A percentile compares a stretch with the other conserved stretches of the same genome.
phyloP scores from a whole-genome alignment of 2,797 vertebrate species.

The Melanotaenia boesemani region DNA sequence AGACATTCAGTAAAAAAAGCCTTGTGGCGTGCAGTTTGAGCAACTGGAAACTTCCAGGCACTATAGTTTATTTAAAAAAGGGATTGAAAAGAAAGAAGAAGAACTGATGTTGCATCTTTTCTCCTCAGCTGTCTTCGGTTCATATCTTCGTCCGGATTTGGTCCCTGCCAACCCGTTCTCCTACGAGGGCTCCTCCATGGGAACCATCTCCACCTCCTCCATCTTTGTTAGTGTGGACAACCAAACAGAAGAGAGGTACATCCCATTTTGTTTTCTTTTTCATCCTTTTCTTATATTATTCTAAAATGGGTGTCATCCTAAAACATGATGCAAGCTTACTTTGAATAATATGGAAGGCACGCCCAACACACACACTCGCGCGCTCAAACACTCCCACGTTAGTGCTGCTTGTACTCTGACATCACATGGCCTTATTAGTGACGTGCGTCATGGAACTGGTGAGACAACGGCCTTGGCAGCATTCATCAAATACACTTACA shows the following conservation, averaged over 20 bases:
- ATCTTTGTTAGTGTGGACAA: constrained; percentile 76
- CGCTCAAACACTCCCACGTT: constrained; percentile 12
- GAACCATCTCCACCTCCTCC: constrained; percentile 81
- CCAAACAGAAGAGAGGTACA: constrained; percentile 75
- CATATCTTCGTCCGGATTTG: constrained; percentile 75
- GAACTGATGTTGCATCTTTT: constrained; percentile 6
- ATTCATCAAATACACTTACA: background rate
- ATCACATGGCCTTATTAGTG: constrained; percentile 32
- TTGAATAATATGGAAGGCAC: background rate
- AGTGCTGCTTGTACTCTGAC: constrained; percentile 28
- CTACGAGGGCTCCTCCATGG: constrained; percentile 81
- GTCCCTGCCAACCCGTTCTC: constrained; percentile 73
- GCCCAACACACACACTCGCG: background rate
- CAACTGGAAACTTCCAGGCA: background rate
- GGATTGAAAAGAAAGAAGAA: background rate
- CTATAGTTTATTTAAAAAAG: background rate
- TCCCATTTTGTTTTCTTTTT: background rate
- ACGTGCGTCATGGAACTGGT: constrained; percentile 50
- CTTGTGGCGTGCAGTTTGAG: background rate
- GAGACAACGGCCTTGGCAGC: constrained; percentile 38
- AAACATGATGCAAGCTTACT: background rate
- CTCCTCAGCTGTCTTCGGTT: constrained; percentile 71
- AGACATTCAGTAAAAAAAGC: background rate
- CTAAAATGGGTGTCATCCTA: constrained; percentile 2
- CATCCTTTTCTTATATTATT: background rate